These are phyloP conservation scores for Oncopeltus fasciatus DNA, from an alignment of 1,140 invertebrate species.

Conservation along the genomic window DNA sequence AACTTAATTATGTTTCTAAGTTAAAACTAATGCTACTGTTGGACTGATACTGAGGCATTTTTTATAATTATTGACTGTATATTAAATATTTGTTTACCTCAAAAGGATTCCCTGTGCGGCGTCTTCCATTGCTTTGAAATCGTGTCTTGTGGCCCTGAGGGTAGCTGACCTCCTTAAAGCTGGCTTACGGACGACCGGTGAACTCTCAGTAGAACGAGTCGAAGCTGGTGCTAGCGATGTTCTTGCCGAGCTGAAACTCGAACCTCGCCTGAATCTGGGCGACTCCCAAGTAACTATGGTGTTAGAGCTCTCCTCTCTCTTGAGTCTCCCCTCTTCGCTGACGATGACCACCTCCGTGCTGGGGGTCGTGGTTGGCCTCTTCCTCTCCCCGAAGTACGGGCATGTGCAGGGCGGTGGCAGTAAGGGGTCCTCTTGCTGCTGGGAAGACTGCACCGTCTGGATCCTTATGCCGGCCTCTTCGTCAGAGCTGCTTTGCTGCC, in stretches of 20 bases:
- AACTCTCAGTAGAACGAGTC: background rate
- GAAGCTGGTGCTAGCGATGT: slow-evolving; percentile 17
- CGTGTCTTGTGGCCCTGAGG: slow-evolving; percentile 26
- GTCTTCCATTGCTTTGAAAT: slow-evolving; percentile 19
- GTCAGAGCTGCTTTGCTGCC: slow-evolving; percentile 17
- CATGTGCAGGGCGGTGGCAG: slow-evolving; percentile 59
- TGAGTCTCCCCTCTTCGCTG: slow-evolving; percentile 13
- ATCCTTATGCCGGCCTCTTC: slow-evolving; percentile 7
- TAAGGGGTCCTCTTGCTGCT: slow-evolving; percentile 25
- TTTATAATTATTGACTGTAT: too few relatives aligned
- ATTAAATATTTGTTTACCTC: background rate
- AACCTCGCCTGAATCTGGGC: slow-evolving; percentile 15
- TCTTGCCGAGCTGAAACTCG: slow-evolving; percentile 14
- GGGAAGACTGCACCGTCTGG: slow-evolving; percentile 17
- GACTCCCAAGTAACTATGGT: slow-evolving; percentile 22
- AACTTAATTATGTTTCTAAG: too few relatives aligned
- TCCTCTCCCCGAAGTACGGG: slow-evolving; percentile 49
- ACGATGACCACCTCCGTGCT: slow-evolving; percentile 23
- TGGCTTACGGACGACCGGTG: slow-evolving; percentile 11
- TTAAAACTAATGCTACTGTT: too few relatives aligned
- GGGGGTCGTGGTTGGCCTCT: slow-evolving; percentile 7
- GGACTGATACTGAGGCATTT: too few relatives aligned
- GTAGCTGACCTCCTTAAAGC: slow-evolving; percentile 39
- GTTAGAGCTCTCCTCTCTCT: background rate
- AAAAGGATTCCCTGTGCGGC: slow-evolving; percentile 15